phyloP scores from a whole-genome alignment of 2,797 vertebrate species.

The Tadarida brasiliensis region DNA sequence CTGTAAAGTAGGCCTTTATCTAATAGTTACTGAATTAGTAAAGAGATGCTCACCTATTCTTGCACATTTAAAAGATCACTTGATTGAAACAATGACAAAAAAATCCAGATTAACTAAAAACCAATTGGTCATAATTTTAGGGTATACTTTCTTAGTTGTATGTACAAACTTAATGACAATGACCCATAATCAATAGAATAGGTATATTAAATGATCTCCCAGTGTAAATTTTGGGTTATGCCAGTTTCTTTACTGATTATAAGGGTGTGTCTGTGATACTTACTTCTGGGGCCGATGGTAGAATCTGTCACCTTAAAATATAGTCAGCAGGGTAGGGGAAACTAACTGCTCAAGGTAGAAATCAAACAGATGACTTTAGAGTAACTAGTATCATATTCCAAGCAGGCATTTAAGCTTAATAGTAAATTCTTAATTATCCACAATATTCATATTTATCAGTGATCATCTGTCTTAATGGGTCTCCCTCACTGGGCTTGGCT shows the following conservation, averaged over 20 bases:
- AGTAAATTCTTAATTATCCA: slow-evolving; percentile 40
- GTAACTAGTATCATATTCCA: slow-evolving; percentile 3
- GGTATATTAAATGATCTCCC: background rate
- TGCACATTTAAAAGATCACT: background rate
- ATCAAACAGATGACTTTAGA: slow-evolving; percentile 7
- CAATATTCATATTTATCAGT: background rate
- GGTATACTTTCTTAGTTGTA: background rate
- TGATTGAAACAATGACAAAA: background rate
- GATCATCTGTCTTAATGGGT: background rate
- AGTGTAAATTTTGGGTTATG: background rate
- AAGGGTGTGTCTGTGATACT: background rate
- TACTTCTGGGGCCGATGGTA: background rate
- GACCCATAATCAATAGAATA: background rate
- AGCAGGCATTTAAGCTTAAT: background rate
- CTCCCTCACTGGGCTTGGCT: background rate
- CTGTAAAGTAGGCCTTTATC: background rate
- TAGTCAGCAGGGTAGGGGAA: background rate
- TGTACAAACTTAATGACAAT: background rate
- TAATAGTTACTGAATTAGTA: background rate
- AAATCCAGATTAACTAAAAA: background rate
- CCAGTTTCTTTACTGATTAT: background rate
- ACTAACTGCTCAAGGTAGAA: background rate
- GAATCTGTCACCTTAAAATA: background rate
- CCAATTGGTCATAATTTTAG: background rate
- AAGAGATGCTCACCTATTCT: slow-evolving; percentile 6